Conservation (phyloP, 2,113 vertebrate species). For the Ptilonorhynchus violaceus region DNA sequence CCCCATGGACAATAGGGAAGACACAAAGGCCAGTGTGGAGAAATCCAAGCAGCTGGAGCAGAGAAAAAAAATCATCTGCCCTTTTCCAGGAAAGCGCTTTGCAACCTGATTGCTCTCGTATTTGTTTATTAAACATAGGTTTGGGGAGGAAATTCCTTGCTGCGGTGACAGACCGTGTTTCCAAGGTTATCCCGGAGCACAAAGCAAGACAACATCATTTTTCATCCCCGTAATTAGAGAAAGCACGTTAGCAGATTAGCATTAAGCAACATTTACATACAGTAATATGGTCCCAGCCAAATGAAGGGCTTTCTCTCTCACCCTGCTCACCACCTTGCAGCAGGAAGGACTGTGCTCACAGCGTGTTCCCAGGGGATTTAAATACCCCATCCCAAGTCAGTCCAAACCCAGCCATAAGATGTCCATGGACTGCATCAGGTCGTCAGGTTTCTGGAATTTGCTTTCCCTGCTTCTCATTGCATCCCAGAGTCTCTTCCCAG, state of each 20-base stretch:
- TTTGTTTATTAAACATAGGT: not conserved
- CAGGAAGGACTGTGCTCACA: not conserved
- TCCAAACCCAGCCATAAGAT: not conserved
- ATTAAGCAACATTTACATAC: not conserved
- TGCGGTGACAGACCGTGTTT: rapidly evolving
- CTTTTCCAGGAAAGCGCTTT: not conserved
- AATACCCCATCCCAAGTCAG: not conserved
- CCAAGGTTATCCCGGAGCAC: not conserved
- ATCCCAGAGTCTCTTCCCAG: not conserved
- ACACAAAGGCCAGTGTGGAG: rapidly evolving
- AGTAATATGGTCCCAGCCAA: not conserved
- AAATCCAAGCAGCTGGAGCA: not conserved
- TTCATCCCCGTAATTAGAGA: not conserved
- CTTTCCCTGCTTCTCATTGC: not conserved
- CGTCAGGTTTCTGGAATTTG: rapidly evolving
- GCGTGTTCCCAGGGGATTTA: not conserved
- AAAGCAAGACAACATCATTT: not conserved
- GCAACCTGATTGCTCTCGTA: not conserved
- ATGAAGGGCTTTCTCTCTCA: not conserved
- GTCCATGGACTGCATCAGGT: not conserved
- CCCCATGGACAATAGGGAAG: rapidly evolving
- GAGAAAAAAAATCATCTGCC: not conserved
- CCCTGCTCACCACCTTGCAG: not conserved
- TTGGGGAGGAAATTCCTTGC: not conserved
- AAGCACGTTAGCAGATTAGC: not conserved